A percentile compares a stretch with the other conserved stretches of the same genome.
Evolutionary conservation across 2,797 vertebrate genomes (phyloP).

Genomic region (Lepidocolaptes lacrymiger): DNA sequence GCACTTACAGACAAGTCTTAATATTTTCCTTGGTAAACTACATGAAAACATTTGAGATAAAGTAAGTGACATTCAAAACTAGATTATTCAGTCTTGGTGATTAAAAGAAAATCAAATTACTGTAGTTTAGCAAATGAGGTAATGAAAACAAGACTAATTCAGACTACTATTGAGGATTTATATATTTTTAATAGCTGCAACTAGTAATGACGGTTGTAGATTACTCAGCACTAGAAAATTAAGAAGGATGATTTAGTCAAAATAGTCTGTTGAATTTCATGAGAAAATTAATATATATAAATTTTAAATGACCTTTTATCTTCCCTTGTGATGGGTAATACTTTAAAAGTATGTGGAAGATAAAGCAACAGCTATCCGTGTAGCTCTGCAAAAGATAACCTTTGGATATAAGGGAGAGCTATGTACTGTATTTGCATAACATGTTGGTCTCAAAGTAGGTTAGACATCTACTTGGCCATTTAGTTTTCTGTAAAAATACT

Average conservation of each 20-base stretch:
- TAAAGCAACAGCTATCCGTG: neutral
- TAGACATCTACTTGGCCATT: neutral
- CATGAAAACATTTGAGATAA: neutral
- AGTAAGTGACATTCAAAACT: neutral
- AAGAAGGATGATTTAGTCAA: neutral
- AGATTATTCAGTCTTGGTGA: neutral
- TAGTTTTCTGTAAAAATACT: conserved; percentile 31
- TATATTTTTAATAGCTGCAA: neutral
- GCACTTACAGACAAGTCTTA: neutral
- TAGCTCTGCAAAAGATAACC: neutral
- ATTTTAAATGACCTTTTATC: neutral
- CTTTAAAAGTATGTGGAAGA: neutral
- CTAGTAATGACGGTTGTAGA: neutral
- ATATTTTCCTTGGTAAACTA: neutral
- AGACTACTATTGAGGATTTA: neutral
- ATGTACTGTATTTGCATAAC: neutral
- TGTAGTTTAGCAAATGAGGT: neutral
- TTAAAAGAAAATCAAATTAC: neutral
- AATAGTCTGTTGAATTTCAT: neutral
- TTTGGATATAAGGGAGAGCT: neutral
- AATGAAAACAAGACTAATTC: neutral
- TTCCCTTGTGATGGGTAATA: neutral
- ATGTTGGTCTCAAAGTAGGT: neutral
- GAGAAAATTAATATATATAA: neutral
- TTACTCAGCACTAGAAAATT: neutral